Percentiles rank a stretch among this genome's conserved stretches.
Evolutionary conservation across 2,888 invertebrate genomes (phyloP).

Genomic region (Osmoderma eremita): DNA sequence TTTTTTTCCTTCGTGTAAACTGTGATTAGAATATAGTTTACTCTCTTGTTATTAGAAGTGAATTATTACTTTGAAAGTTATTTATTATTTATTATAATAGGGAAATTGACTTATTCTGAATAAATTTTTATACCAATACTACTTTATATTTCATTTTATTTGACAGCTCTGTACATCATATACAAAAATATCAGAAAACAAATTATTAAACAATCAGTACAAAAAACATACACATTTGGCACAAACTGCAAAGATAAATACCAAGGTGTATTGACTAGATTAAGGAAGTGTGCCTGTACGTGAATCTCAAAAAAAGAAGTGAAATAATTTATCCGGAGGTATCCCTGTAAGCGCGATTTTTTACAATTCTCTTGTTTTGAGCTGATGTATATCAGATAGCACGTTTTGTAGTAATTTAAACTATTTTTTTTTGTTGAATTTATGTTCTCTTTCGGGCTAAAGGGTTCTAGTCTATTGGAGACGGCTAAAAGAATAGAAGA

Average conservation of each 20-base stretch:
- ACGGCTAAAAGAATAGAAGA: no score
- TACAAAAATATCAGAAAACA: background rate
- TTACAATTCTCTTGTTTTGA: no score
- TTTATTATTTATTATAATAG: slow-evolving; percentile 32
- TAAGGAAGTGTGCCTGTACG: background rate
- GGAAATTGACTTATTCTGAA: slow-evolving; percentile 26
- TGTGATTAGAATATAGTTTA: slow-evolving; percentile 32
- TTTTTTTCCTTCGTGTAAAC: slow-evolving; percentile 22
- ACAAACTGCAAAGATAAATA: slow-evolving; percentile 4
- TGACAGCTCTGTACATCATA: background rate
- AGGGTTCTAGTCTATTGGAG: no score
- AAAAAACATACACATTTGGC: slow-evolving; percentile 32
- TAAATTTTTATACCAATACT: slow-evolving; percentile 31
- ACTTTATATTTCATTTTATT: background rate
- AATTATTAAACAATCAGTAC: slow-evolving; percentile 16
- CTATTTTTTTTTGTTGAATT: no score
- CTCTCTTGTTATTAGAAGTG: slow-evolving; percentile 28
- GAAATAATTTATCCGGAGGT: no score
- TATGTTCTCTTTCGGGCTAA: no score
- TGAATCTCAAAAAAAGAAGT: no score
- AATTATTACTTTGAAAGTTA: slow-evolving; percentile 24
- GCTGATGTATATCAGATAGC: no score
- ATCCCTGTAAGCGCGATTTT: no score
- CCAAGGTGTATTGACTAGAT: slow-evolving; percentile 8
- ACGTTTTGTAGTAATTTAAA: no score